These are phyloP conservation scores for Apotomis turbidana DNA, from an alignment of 2,888 invertebrate species.

Conservation along the genomic window DNA sequence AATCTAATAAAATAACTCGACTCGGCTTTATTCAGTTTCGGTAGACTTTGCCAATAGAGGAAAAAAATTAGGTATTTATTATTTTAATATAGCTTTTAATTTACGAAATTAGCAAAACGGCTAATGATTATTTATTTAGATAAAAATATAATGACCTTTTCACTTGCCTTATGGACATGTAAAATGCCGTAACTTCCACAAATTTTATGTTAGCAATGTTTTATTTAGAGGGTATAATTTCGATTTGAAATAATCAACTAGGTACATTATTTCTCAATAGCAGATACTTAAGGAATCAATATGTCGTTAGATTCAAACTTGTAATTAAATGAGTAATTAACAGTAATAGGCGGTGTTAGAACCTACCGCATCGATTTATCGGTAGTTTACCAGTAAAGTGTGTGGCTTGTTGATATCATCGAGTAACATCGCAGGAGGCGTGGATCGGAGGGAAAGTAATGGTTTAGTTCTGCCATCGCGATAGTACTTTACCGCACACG, in stretches of 20 bases:
- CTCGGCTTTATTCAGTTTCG: too few relatives aligned
- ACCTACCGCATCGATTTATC: conserved; percentile 53
- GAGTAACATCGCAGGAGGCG: conserved; percentile 68
- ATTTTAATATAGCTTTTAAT: too few relatives aligned
- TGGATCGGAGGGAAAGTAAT: conserved; percentile 70
- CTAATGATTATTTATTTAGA: too few relatives aligned
- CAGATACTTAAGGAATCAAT: conserved; percentile 21
- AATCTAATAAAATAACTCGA: too few relatives aligned
- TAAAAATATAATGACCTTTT: too few relatives aligned
- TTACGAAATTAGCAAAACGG: too few relatives aligned
- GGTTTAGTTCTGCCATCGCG: conserved; percentile 66
- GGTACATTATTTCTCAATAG: conserved; percentile 12
- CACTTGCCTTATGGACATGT: not conserved
- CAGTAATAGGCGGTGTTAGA: conserved; percentile 45
- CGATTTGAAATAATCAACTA: conserved; percentile 9
- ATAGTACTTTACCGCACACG: conserved; percentile 69
- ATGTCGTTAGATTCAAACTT: conserved; percentile 25
- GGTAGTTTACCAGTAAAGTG: conserved; percentile 49
- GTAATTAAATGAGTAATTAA: conserved; percentile 35
- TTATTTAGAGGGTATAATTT: not conserved
- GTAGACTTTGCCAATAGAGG: too few relatives aligned
- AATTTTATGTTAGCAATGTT: not conserved
- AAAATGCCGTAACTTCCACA: not conserved
- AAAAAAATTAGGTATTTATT: too few relatives aligned
- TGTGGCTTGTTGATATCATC: conserved; percentile 59